Conservation (phyloP, 2,113 vertebrate species). For the Aphelocoma coerulescens region DNA sequence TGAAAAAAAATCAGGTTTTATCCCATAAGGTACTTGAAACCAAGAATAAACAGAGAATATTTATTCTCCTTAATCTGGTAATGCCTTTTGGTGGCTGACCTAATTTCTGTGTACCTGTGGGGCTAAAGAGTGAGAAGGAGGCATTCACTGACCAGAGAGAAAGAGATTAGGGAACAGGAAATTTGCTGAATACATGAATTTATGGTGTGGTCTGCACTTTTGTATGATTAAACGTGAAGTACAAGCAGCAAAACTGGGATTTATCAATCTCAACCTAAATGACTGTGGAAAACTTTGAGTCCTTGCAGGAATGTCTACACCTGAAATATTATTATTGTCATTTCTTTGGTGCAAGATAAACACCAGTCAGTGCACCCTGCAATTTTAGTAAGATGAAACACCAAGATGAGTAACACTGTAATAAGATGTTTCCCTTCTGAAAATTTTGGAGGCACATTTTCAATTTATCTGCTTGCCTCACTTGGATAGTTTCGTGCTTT, state of each 20-base stretch:
- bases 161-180: conserved; percentile 48
- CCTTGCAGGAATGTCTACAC: neutral
- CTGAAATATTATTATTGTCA: neutral
- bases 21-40: neutral
- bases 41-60: conserved; percentile 8
- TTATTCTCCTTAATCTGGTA: neutral
- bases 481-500: neutral
- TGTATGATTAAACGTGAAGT: neutral
- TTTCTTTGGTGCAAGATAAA: neutral
- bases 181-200: conserved; percentile 43
- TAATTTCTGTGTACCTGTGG: neutral
- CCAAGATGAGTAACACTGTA: neutral
- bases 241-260: conserved; percentile 1
- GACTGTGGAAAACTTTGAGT: neutral
- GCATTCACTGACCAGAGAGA: neutral
- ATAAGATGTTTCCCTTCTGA: neutral
- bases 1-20: neutral
- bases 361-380: neutral
- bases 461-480: neutral
- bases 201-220: neutral
- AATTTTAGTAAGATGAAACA: neutral
- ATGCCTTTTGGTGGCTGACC: neutral
- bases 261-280: neutral
- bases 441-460: neutral
- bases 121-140: neutral